phyloP scores from a whole-genome alignment of 2,888 invertebrate species.

The Drosophila algonquin region DNA sequence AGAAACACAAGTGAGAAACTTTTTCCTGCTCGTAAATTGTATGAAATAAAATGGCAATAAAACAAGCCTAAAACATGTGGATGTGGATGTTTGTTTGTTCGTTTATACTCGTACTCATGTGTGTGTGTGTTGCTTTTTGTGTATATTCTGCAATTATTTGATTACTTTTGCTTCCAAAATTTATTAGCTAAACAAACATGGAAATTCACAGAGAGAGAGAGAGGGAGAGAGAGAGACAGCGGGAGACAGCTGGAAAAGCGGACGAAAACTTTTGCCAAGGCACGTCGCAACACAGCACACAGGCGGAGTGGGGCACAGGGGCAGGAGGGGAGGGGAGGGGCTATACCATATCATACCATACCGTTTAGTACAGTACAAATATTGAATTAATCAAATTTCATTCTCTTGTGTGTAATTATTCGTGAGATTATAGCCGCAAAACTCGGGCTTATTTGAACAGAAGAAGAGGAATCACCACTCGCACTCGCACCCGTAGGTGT shows the following conservation, averaged over 20 bases:
- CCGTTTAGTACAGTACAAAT: constrained; percentile 49
- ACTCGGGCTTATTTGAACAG: constrained; percentile 22
- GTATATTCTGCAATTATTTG: constrained; percentile 77
- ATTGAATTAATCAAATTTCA: constrained; percentile 74
- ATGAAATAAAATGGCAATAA: constrained; percentile 76
- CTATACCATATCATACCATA: constrained; percentile 7
- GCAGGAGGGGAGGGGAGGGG: not conserved
- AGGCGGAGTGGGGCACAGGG: too few relatives aligned
- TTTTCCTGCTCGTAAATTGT: constrained; percentile 75
- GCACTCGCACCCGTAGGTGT: not conserved
- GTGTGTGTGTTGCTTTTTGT: constrained; percentile 41
- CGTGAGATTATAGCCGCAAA: constrained; percentile 51
- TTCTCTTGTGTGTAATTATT: constrained; percentile 66
- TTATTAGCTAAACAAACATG: constrained; percentile 75
- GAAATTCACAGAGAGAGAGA: constrained; percentile 59
- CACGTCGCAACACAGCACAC: constrained; percentile 41
- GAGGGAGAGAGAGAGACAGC: constrained; percentile 31
- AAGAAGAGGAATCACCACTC: too few relatives aligned
- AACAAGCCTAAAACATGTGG: constrained; percentile 60
- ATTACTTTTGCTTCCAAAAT: constrained; percentile 72
- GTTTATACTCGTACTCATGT: constrained; percentile 48
- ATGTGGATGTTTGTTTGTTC: not conserved
- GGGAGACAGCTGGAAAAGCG: too few relatives aligned
- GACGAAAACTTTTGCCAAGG: constrained; percentile 43
- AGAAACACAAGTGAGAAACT: constrained; percentile 46